These are phyloP conservation scores for Benitochromis conjunctus DNA, from an alignment of 2,113 vertebrate genomes.

Conservation along the genomic window DNA sequence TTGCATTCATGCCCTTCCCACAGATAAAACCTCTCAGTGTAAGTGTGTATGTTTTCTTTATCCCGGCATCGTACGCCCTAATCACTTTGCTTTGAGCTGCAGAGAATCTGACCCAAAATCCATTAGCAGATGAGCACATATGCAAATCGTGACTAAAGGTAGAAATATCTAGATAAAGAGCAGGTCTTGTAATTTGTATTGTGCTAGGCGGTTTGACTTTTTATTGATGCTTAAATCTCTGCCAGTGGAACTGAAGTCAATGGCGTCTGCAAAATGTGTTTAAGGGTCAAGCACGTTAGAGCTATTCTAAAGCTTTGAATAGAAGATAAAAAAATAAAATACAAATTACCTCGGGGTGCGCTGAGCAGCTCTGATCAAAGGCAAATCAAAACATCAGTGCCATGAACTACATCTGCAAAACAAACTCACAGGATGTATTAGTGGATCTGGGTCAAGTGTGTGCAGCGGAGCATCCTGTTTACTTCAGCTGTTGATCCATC, in stretches of 20 bases:
- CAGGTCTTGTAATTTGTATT: neutral
- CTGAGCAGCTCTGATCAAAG: neutral
- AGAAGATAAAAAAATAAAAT: neutral
- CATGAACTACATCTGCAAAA: neutral
- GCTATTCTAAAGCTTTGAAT: neutral
- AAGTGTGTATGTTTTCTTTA: neutral
- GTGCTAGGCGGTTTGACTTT: neutral
- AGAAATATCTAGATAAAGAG: neutral
- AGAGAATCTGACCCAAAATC: slow-evolving; percentile 4
- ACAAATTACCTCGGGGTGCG: neutral
- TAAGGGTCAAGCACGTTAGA: neutral
- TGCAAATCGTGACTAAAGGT: neutral
- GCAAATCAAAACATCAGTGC: neutral
- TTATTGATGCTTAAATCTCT: neutral
- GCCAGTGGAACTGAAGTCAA: neutral
- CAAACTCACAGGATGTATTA: neutral
- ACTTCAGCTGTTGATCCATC: neutral
- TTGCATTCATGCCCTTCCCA: neutral
- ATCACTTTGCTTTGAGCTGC: neutral
- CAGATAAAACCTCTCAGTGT: neutral
- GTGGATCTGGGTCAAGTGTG: neutral
- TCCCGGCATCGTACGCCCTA: neutral
- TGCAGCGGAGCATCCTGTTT: neutral
- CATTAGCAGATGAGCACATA: neutral
- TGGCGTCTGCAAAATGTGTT: neutral